Evolutionary conservation across 2,113 vertebrate species (phyloP), one percentile per base, ranked within the genome.

Genomic region (Ochotona princeps): DNA sequence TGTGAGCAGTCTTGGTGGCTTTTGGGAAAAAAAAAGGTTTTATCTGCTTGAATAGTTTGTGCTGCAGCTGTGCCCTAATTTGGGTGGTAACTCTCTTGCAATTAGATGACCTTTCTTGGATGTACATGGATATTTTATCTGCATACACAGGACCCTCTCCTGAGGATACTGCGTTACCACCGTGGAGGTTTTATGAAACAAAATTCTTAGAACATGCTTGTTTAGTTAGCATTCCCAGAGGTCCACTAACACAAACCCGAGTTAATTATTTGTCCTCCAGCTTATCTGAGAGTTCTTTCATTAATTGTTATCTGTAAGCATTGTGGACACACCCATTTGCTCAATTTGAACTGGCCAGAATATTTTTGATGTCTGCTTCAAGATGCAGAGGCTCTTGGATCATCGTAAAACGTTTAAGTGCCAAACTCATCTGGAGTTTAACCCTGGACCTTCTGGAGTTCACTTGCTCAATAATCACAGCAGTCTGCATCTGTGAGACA

Each of bases 201-300:
- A 54, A 97, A 38, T 65, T 54, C 83, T 91, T 78, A 0, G 8
- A 94, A 82, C 49, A 57, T 54, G 73, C 65, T 26, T 95, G 87
- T 93, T 44, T 92, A 75, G 82, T 94, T 92, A 92, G 82, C 73
- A 93, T 93, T 94, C 94, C 96, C 95, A 69, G 82, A 67, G 83
- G 95, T 49, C 87, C 70, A 21, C 76, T 88, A 75, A 87, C 95
- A 80, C 60, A 89, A 82, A 94, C 88, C 92, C 65, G 2, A 92
- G 94, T 81, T 97, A 96, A 96, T 97, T 96, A 97, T 96, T 97
- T 97, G 95, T 95, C 96, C 91, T 95, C 79, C 85, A 69, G 95
- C 75, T 97, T 96, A 95, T 96, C 93, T 92, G 44, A 90, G 72
- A 86, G 25, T 92, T 95, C 38, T 93, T 96, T 95, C 88, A 88